A percentile compares a stretch with the other conserved stretches of the same genome.
phyloP scores from a whole-genome alignment of 2,797 vertebrate genomes.

The Malacoctenus gilli region DNA sequence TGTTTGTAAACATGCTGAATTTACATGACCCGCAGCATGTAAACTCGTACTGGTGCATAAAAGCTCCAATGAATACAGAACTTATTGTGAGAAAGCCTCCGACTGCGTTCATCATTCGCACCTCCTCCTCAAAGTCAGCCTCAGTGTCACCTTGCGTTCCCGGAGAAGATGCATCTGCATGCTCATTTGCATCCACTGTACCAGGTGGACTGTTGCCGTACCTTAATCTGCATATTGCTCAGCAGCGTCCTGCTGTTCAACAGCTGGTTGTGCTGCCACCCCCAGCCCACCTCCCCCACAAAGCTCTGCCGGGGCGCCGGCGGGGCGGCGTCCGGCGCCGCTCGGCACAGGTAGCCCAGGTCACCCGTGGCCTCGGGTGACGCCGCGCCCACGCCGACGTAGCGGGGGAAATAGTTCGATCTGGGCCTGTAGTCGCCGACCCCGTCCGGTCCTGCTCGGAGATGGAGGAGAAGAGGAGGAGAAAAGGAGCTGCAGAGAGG shows the following conservation, averaged over 20 bases:
- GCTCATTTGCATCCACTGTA: neutral
- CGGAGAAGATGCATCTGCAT: neutral
- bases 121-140: conserved; percentile 18
- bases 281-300: conserved; percentile 80
- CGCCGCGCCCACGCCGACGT: conserved; percentile 64
- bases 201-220: conserved; percentile 27
- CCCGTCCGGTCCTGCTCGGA: conserved; percentile 80
- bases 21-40: neutral
- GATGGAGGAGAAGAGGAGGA: neutral
- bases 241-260: conserved; percentile 71
- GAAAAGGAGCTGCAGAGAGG: neutral
- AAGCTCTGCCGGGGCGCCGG: conserved; percentile 51
- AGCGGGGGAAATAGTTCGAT: conserved; percentile 60
- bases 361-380: conserved; percentile 74
- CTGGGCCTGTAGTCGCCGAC: conserved; percentile 77
- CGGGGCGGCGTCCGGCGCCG: conserved; percentile 36
- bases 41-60: too few species aligned
- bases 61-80: too few species aligned
- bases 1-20: neutral
- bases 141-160: neutral
- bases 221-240: conserved; percentile 82
- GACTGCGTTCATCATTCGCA: conserved; percentile 6
- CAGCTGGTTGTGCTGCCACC: conserved; percentile 65
- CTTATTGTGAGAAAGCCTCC: neutral
- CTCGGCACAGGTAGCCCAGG: conserved; percentile 74